phyloP scores from a whole-genome alignment of 2,113 vertebrate genomes.

The Murina feae region DNA sequence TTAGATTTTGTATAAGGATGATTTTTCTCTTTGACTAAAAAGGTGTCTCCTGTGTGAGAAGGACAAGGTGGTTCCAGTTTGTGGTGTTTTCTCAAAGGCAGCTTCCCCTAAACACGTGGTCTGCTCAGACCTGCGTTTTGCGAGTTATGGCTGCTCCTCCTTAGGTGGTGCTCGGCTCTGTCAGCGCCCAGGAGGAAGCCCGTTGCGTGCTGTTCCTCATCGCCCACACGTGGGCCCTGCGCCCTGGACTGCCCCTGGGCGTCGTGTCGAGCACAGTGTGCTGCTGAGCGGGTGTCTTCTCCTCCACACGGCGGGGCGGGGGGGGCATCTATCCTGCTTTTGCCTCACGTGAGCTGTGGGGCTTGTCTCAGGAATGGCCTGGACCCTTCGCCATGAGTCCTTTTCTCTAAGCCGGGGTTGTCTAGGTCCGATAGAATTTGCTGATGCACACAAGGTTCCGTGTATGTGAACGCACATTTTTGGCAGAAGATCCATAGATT shows the following conservation, averaged over 20 bases:
- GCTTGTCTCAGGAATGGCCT: background rate
- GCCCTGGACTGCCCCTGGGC: background rate
- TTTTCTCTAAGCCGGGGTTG: background rate
- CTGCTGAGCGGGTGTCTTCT: background rate
- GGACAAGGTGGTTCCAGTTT: background rate
- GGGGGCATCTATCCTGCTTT: background rate
- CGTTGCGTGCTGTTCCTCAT: background rate
- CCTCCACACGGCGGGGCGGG: too few species aligned
- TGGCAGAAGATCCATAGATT: background rate
- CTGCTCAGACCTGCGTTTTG: background rate
- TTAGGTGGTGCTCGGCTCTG: background rate
- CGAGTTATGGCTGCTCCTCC: background rate
- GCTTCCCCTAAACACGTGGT: background rate
- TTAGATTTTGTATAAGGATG: background rate
- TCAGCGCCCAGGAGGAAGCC: background rate
- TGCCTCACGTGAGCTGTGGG: too few species aligned
- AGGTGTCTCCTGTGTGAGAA: background rate
- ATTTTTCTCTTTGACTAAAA: background rate
- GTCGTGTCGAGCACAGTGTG: background rate
- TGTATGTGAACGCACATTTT: background rate
- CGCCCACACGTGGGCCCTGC: background rate
- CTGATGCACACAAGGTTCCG: background rate
- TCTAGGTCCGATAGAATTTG: background rate
- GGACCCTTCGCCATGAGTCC: background rate
- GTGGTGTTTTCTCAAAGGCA: background rate